Conservation (phyloP, 1,140 invertebrate species). For the Kradibia gibbosae region DNA sequence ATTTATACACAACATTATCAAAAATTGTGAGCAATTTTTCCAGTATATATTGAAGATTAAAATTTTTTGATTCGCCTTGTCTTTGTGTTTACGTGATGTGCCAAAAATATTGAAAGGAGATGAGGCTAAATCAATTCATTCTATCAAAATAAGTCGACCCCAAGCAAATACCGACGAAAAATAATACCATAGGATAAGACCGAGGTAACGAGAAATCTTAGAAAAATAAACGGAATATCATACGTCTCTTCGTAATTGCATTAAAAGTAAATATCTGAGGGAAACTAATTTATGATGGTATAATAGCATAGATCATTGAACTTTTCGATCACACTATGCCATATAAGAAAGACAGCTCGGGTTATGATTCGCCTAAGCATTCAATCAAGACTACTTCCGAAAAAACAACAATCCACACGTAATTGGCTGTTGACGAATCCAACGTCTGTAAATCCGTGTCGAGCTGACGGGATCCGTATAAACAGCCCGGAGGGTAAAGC, state of each 20-base stretch:
- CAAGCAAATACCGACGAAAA: background rate
- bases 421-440: slow-evolving; percentile 47
- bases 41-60: too few species aligned
- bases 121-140: too few species aligned
- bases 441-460: slow-evolving; percentile 22
- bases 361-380: background rate
- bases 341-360: background rate
- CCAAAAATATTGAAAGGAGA: too few species aligned
- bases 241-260: background rate
- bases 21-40: too few species aligned
- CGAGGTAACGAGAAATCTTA: background rate
- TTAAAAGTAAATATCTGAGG: slow-evolving; percentile 29
- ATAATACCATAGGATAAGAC: background rate
- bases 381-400: slow-evolving; percentile 36
- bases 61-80: too few species aligned
- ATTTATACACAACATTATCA: too few species aligned
- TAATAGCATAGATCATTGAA: background rate
- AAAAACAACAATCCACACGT: slow-evolving; percentile 39
- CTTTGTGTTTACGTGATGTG: too few species aligned
- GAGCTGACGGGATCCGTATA: background rate
- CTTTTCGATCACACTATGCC: background rate
- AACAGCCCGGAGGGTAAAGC: background rate
- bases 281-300: slow-evolving; percentile 16
- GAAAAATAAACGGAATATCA: background rate
- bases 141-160: too few species aligned